Evolutionary conservation across 2,113 vertebrate species (phyloP).

Genomic region (Machaerirhynchus nigripectus): DNA sequence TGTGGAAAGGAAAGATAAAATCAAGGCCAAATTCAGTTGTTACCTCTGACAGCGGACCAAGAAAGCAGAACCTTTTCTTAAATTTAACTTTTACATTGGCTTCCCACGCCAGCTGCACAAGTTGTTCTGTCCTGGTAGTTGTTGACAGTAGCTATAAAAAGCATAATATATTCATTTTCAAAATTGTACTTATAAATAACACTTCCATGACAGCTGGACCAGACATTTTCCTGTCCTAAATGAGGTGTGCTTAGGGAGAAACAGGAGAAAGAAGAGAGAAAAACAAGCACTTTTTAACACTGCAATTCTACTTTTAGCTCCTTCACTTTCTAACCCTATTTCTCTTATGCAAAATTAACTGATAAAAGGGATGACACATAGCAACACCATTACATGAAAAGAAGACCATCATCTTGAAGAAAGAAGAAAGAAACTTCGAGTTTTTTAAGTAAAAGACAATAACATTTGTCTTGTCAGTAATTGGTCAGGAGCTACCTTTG

Average conservation of each 20-base stretch:
- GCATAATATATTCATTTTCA: slow-evolving; percentile 54
- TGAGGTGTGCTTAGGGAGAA: neutral
- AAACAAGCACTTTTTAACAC: neutral
- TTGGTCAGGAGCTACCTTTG: neutral
- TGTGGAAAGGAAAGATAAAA: slow-evolving; percentile 19
- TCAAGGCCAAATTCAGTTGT: neutral
- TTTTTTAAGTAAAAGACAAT: neutral
- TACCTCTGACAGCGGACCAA: neutral
- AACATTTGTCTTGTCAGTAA: neutral
- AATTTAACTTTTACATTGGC: slow-evolving; percentile 10
- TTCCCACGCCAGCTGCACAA: slow-evolving; percentile 36
- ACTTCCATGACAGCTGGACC: slow-evolving; percentile 24
- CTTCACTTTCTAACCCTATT: neutral
- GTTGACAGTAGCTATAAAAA: slow-evolving; percentile 65
- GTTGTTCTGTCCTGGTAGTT: slow-evolving; percentile 40
- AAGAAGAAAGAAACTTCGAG: neutral
- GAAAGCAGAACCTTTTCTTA: slow-evolving; percentile 16
- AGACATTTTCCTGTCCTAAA: slow-evolving; percentile 9
- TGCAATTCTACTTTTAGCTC: neutral
- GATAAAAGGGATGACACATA: neutral
- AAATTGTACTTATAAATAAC: slow-evolving; percentile 28
- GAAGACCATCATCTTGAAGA: neutral
- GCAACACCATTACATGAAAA: neutral
- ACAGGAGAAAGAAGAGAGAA: neutral
- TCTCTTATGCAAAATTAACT: neutral